Base-by-base conservation (phyloP, 37 sponge, comb jelly and placozoan species). In the Diacarnus erythraeanus region DNA sequence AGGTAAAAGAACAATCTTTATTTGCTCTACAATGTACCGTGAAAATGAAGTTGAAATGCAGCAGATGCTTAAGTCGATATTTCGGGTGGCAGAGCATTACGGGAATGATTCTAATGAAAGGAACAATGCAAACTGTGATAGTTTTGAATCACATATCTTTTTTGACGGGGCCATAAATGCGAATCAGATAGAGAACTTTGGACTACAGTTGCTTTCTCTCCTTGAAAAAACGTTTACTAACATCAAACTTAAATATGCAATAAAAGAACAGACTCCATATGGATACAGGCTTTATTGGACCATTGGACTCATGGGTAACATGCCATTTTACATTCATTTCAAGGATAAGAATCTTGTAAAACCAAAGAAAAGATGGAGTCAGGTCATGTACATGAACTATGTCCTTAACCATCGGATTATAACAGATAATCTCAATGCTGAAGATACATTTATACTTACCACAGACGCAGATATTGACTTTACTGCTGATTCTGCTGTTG, bases 351-450 rank as follows among this genome's bases (percentile, higher is more conserved):
- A 43, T 31, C 82, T 87, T 69, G 87, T 92, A 26, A 92, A 83
- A 69, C 86, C 88, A 72, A 95, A 95, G 88, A 95, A 92, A 75
- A 39, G 93, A 56, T 95, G 92, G 92, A 89, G 90, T 47, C 96
- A 95, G 67, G 96, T 95, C 36, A 95, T 95, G 96, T 95, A 95
- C 80, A 95, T 95, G 96, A 90, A 83, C 70, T 95, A 92, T 79
- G 74, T 92, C 43, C 54, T 92, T 57, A 77, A 91, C 59, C 74
- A 86, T 60, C 71, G 93, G 20, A 75, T 91, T 18, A 63, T 61
- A 39, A 40, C 75, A 29, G 74, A 83, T 3, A 26, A 47, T 15
- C 57, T 65, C 23, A 64, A 81, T 34, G 26, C 41, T 3, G 77
- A 92, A 31, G 81, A 85, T 87, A 92, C 96, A 23, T 95, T 86